Conservation (phyloP, 2,888 invertebrate genomes). For the Miltochrista miniata region DNA sequence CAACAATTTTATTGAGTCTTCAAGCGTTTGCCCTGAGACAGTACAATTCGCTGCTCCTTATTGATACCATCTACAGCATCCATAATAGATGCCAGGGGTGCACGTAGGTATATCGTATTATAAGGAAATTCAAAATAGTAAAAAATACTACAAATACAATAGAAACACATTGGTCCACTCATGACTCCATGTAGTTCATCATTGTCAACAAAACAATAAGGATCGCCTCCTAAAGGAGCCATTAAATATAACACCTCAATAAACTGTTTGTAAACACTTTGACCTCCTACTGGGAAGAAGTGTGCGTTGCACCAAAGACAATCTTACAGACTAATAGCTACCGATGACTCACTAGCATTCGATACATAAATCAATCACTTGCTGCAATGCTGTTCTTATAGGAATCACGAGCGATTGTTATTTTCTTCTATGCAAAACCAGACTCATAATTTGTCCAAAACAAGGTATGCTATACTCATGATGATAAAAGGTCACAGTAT, state of each 20-base stretch:
- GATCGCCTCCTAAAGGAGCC: slow-evolving; percentile 74
- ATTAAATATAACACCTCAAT: slow-evolving; percentile 79
- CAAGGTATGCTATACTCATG: slow-evolving; percentile 59
- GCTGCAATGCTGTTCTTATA: slow-evolving; percentile 64
- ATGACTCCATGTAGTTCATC: slow-evolving; percentile 53
- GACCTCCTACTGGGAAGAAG: slow-evolving; percentile 73
- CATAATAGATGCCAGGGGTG: too few species aligned
- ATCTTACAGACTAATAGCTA: slow-evolving; percentile 67
- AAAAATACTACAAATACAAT: background rate
- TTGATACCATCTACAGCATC: too few species aligned
- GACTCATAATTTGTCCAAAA: slow-evolving; percentile 81
- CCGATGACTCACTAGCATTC: slow-evolving; percentile 73
- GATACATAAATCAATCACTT: slow-evolving; percentile 79
- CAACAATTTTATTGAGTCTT: too few species aligned
- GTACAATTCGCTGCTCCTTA: too few species aligned
- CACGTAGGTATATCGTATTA: too few species aligned
- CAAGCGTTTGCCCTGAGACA: too few species aligned
- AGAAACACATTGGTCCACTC: slow-evolving; percentile 32
- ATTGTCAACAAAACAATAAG: slow-evolving; percentile 66
- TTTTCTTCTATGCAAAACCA: slow-evolving; percentile 75
- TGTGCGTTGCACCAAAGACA: slow-evolving; percentile 64
- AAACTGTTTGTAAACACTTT: slow-evolving; percentile 82
- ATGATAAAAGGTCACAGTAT: slow-evolving; percentile 72
- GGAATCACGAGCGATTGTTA: slow-evolving; percentile 76
- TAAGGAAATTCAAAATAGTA: background rate